Evolutionary conservation across 2,888 invertebrate genomes (phyloP).

Genomic region (Ichneumoninae sp.): DNA sequence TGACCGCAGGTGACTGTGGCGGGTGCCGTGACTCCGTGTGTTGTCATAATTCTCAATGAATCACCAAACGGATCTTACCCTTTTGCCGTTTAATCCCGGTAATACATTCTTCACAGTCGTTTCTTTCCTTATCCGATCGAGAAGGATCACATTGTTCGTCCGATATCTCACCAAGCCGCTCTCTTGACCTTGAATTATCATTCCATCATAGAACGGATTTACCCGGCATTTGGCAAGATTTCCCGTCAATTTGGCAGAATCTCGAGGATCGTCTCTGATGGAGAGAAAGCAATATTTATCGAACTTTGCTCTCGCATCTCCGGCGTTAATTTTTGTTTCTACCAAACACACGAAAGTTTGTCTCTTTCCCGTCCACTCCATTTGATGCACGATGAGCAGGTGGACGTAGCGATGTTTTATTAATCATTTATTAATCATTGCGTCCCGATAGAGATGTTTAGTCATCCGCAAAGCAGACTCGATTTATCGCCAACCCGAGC

Average conservation of each 20-base stretch:
- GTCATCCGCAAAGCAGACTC: conserved; percentile 21
- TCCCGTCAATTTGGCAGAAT: conserved; percentile 5
- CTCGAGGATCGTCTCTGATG: neutral
- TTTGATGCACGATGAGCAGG: neutral
- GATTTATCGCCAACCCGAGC: neutral
- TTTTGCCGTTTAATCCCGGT: neutral
- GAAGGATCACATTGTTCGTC: neutral
- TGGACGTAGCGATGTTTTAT: neutral
- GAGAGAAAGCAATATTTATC: conserved; percentile 9
- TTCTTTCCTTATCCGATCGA: neutral
- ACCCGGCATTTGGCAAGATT: neutral
- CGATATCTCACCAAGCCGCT: neutral
- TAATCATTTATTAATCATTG: conserved; percentile 2
- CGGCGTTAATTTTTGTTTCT: neutral
- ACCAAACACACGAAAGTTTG: neutral
- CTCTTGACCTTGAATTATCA: conserved; percentile 5
- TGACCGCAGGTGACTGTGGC: conserved; percentile 18
- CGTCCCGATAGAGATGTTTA: neutral
- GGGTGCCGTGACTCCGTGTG: neutral
- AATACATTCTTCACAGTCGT: neutral
- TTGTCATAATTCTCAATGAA: conserved; percentile 10
- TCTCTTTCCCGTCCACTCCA: neutral
- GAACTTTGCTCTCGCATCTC: neutral
- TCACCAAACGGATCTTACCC: neutral
- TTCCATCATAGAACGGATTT: neutral